Percentiles rank a stretch among this genome's conserved stretches.
phyloP scores from a whole-genome alignment of 2,113 vertebrate species.

The Lophius piscatorius region DNA sequence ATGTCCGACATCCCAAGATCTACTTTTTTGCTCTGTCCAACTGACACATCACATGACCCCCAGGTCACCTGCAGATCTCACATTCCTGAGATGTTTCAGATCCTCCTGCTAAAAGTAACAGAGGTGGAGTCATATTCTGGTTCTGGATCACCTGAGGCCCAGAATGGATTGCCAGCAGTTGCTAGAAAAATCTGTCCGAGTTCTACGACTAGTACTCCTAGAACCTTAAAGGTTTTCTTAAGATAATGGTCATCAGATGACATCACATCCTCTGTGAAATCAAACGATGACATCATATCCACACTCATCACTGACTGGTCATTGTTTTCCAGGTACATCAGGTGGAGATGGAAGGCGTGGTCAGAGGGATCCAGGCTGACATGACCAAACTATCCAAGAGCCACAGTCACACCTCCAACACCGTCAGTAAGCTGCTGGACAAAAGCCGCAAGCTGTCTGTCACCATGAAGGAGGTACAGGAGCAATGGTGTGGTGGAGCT shows the following conservation, averaged over 20 bases:
- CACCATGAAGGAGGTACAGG: constrained; percentile 85
- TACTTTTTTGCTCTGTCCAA: background rate
- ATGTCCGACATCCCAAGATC: background rate
- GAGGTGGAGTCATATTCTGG: too few relatives aligned
- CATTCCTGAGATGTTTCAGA: too few relatives aligned
- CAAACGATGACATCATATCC: too few relatives aligned
- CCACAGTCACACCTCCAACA: constrained; percentile 89
- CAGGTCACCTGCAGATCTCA: too few relatives aligned
- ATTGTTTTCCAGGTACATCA: constrained; percentile 78
- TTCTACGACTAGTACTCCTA: too few relatives aligned
- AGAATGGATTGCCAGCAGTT: too few relatives aligned
- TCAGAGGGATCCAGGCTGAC: constrained; percentile 90
- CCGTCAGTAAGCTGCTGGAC: constrained; percentile 94
- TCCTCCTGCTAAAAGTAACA: too few relatives aligned
- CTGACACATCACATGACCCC: background rate
- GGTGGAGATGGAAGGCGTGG: constrained; percentile 88
- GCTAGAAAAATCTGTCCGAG: too few relatives aligned
- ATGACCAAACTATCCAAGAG: constrained; percentile 91
- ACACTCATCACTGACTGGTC: background rate
- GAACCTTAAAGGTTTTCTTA: too few relatives aligned
- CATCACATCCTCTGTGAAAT: too few relatives aligned
- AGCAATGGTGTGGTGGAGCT: background rate
- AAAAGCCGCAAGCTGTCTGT: constrained; percentile 94
- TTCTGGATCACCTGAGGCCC: too few relatives aligned
- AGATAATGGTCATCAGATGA: too few relatives aligned